Conservation (phyloP, 2,888 invertebrate species). For the Halictus quadricinctus region DNA sequence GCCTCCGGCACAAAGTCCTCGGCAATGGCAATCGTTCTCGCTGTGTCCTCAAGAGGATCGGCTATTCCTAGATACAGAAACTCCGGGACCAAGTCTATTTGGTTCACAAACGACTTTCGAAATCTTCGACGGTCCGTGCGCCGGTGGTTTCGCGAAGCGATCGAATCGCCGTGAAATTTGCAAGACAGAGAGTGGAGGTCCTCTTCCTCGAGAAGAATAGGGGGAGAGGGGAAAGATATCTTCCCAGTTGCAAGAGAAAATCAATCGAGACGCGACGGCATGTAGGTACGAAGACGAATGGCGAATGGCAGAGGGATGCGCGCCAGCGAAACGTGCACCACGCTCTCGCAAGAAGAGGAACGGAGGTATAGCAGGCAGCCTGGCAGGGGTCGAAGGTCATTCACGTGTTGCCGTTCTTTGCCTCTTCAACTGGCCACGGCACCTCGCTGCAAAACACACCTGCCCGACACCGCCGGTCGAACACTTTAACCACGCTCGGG, state of each 20-base stretch:
- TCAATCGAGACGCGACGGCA: conserved; percentile 67
- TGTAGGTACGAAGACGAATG: conserved; percentile 68
- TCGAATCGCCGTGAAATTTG: conserved; percentile 32
- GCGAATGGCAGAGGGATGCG: conserved; percentile 56
- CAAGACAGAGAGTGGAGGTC: conserved; percentile 8
- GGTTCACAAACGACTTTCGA: conserved; percentile 8
- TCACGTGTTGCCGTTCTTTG: conserved; percentile 78
- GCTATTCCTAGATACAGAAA: neutral
- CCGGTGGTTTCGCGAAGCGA: neutral
- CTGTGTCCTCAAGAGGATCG: neutral
- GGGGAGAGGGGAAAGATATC: neutral
- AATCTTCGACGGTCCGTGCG: neutral
- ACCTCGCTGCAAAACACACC: conserved; percentile 73
- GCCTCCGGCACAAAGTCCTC: neutral
- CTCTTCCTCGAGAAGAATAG: neutral
- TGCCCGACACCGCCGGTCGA: conserved; percentile 71
- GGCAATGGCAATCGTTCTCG: neutral
- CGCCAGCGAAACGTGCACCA: conserved; percentile 49
- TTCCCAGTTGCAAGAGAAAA: conserved; percentile 58
- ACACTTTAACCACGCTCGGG: conserved; percentile 73
- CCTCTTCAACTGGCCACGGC: conserved; percentile 66
- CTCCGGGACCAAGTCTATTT: neutral
- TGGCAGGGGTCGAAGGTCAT: conserved; percentile 77
- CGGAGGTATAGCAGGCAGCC: conserved; percentile 76
- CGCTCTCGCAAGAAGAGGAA: conserved; percentile 66